phyloP scores from a whole-genome alignment of 2,888 invertebrate species.

The Mythimna albipuncta region DNA sequence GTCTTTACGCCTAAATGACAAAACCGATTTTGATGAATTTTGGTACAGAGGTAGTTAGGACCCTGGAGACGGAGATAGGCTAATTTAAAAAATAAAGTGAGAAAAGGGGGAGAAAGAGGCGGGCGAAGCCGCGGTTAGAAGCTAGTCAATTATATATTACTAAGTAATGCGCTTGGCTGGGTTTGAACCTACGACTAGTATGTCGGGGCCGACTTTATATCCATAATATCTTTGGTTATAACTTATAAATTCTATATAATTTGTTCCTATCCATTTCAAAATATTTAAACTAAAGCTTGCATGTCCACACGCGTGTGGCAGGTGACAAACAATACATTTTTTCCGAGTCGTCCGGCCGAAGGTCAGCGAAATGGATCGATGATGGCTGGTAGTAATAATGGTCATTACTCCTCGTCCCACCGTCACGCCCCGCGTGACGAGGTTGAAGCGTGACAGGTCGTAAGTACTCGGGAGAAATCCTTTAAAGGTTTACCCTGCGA shows the following conservation, averaged over 20 bases:
- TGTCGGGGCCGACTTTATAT: too few species aligned
- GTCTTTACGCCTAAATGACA: too few species aligned
- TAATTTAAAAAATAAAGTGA: too few species aligned
- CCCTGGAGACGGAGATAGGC: too few species aligned
- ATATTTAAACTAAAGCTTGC: conserved; percentile 20
- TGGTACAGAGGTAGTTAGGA: too few species aligned
- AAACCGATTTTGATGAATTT: too few species aligned
- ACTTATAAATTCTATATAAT: background rate
- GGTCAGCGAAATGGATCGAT: conserved; percentile 69
- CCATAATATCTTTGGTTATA: background rate
- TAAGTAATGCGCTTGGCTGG: too few species aligned
- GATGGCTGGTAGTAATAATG: conserved; percentile 61
- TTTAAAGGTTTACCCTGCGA: background rate
- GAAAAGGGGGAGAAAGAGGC: too few species aligned
- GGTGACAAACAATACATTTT: conserved; percentile 51
- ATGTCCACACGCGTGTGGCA: conserved; percentile 6
- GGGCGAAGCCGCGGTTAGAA: too few species aligned
- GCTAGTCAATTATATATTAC: too few species aligned
- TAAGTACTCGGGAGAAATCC: background rate
- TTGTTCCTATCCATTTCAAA: conserved; percentile 27
- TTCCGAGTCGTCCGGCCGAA: conserved; percentile 56
- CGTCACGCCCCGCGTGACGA: conserved; percentile 38
- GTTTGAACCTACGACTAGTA: too few species aligned
- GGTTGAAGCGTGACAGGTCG: conserved; percentile 20
- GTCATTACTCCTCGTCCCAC: conserved; percentile 64